Conservation (phyloP, 2,113 vertebrate genomes). For the Apaloderma vittatum region DNA sequence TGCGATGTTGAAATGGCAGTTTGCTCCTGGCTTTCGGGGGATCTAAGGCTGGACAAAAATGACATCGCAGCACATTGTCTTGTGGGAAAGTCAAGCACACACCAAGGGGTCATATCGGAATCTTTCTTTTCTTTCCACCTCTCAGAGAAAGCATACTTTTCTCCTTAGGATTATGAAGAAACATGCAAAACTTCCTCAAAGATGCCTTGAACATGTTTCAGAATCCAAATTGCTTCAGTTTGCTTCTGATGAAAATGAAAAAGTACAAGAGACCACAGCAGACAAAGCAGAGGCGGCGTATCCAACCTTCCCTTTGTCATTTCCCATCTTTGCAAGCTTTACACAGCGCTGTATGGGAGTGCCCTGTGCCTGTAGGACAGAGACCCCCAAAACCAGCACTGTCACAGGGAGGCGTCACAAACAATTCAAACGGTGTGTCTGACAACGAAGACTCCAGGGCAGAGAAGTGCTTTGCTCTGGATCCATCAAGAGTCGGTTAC, state of each 20-base stretch:
- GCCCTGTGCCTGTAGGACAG: background rate
- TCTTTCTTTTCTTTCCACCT: background rate
- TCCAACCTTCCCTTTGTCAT: background rate
- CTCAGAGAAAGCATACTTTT: background rate
- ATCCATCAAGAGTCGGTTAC: background rate
- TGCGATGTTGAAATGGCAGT: background rate
- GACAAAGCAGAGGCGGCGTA: background rate
- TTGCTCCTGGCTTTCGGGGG: background rate
- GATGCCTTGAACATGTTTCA: background rate
- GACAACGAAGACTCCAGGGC: background rate
- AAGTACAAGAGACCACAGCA: background rate
- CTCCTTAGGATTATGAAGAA: background rate
- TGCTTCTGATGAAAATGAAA: background rate
- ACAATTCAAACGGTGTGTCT: background rate
- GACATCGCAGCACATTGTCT: rapidly evolving
- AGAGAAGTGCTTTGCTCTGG: background rate
- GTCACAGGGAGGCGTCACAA: rapidly evolving
- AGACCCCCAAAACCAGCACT: background rate
- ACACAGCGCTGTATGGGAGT: rapidly evolving
- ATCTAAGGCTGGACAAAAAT: background rate
- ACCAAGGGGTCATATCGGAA: background rate
- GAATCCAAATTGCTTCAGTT: background rate
- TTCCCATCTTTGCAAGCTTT: background rate
- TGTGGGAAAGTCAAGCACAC: background rate
- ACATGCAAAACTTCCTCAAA: background rate